Evolutionary conservation across 2,888 invertebrate genomes (phyloP), one percentile per base, ranked within the genome.

Genomic region (Slavum lentiscoides): DNA sequence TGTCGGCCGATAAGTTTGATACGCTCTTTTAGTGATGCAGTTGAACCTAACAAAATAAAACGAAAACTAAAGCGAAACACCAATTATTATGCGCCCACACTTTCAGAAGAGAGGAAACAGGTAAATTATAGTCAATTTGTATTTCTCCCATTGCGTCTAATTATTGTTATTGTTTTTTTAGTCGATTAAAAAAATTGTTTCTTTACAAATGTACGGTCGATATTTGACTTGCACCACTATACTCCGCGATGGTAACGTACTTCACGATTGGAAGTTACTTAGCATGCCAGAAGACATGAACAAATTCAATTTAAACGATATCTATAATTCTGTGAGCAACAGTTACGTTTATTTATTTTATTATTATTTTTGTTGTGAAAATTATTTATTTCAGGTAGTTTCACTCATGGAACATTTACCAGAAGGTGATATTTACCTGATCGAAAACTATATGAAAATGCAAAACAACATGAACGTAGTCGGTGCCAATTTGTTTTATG

Each of bases 391-490:
- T 69, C 30, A 80, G 80, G 80, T 72, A 8, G 13, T 21, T 23
- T 15, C 1, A 19, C 17, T 80, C 2, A 58, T 80, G 72, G 70
- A 72, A 43, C 19, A 72, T 15, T 30, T 80, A 66, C 80, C 80
- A n/a, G 55, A 80, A 72, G 15, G 70, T 55, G 80, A 80, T 66
- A 39, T 72, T 62, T 80, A 72, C 7, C 13, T 80, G n/a, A 66
- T 80, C n/a, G 80, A 80, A 23, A 80, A 80, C 55, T 72, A 66
- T 64, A 15, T 72, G 7, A 80, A 80, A 66, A 80, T 80, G 72
- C 80, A 72, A n/a, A 80, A 23, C 39, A 80, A 80, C 43, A 39
- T 80, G 8, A 80, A 72, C 43, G n/a, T 80, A 30, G 72, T 72
- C n/a, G 72, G 80, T 15, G 70, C 80, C 8, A 72, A 80, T 72